A percentile compares a stretch with the other conserved stretches of the same genome.
Evolutionary conservation across 2,113 vertebrate genomes (phyloP).

Genomic region (Coptodon bakossiorum): DNA sequence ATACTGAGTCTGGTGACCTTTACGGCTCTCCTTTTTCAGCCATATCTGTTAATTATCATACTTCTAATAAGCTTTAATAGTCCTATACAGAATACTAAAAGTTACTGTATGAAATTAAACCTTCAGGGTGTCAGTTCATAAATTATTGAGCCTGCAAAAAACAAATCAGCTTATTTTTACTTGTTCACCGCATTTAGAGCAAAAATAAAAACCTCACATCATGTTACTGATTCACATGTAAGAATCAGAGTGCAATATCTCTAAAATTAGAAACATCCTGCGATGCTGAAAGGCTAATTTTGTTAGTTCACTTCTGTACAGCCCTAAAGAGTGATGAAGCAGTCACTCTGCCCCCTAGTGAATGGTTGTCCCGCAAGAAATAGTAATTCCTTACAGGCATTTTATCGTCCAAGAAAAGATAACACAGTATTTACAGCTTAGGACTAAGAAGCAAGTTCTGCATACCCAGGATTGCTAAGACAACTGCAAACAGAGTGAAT

Average conservation of each 20-base stretch:
- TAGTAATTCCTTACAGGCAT: neutral
- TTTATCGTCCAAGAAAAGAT: neutral
- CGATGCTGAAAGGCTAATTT: neutral
- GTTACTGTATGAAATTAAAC: neutral
- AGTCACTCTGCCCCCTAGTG: neutral
- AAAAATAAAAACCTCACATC: neutral
- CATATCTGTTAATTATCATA: neutral
- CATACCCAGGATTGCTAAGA: neutral
- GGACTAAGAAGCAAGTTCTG: neutral
- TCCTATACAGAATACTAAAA: neutral
- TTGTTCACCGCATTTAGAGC: neutral
- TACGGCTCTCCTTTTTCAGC: neutral
- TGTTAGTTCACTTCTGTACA: neutral
- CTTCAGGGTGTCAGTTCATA: no score
- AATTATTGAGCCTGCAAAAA: neutral
- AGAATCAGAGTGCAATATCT: neutral
- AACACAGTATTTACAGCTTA: neutral
- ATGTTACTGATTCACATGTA: neutral
- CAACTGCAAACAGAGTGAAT: neutral
- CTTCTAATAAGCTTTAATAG: neutral
- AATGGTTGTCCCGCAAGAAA: accelerated
- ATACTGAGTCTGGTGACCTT: neutral
- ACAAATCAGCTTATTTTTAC: neutral
- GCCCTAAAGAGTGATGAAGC: neutral
- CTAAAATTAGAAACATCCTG: neutral